Evolutionary conservation across 2,113 vertebrate genomes (phyloP).

Genomic region (Hypocryptadius cinnamomeus): DNA sequence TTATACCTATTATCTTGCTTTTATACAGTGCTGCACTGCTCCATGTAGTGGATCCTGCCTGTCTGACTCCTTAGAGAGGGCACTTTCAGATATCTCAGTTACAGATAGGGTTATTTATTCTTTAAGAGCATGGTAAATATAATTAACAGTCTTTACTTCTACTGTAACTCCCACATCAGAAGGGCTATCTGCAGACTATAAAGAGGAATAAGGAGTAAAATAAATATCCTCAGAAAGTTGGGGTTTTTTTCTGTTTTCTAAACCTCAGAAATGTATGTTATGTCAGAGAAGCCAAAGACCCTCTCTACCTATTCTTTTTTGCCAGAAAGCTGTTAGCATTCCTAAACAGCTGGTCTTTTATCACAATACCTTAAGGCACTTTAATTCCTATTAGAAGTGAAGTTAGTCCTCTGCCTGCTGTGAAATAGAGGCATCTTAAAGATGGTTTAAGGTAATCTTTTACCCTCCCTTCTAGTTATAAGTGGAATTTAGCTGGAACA

Average conservation of each 20-base stretch:
- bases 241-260: not conserved
- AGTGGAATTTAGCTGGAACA: not conserved
- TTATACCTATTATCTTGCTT: not conserved
- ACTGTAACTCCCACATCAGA: not conserved
- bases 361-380: not conserved
- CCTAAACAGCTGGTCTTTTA: not conserved
- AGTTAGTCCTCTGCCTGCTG: not conserved
- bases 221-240: not conserved
- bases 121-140: not conserved
- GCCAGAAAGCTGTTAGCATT: not conserved
- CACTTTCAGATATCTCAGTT: not conserved
- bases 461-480: not conserved
- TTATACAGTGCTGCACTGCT: not conserved
- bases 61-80: not conserved
- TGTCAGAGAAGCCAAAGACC: not conserved
- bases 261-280: not conserved
- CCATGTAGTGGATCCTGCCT: not conserved
- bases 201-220: not conserved
- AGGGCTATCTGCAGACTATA: not conserved
- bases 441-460: not conserved
- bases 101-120: not conserved
- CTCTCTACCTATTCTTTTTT: not conserved
- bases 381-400: not conserved
- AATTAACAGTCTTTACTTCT: not conserved
- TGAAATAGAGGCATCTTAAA: not conserved